Evolutionary conservation across 2,888 invertebrate species (phyloP), one percentile per base, ranked within the genome.

Genomic region (Magallana nippona): DNA sequence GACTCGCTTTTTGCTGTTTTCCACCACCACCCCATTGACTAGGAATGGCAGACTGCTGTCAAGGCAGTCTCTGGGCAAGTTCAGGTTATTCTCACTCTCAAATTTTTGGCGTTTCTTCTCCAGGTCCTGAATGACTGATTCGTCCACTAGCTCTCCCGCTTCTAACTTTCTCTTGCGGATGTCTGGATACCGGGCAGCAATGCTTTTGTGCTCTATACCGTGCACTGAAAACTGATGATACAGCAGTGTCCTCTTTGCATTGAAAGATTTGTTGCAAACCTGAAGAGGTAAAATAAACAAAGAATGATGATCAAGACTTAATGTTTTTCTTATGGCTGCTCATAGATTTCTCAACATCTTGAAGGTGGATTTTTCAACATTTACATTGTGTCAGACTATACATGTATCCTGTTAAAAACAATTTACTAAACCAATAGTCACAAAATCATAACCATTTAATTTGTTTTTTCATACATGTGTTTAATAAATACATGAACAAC

Each of bases 241-340:
- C 84, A 93, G 92, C 22, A 93, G 90, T 83, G 91, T 93, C 55
- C 92, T 87, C 84, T 93, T 93, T 22, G 93, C 92, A 83, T 93
- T 93, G 88, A 93, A 93, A 13, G 90, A 88, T 84, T 91, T 92
- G 27, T 11, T 57, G 57, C 79, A 79, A 19, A 79, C 56, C 79
- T 79, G 71, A 15, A 71, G 10, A 71, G 17, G 19, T n/a, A 60
- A 60, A n/a, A 60, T 60, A n/a, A 60, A n/a, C 62, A 60, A n/a
- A 19, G 5, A 8, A 19, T n/a, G 19, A 60, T 60, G 62, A 19
- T 60, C 3, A 17, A 11, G 3, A 60, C 19, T 8, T 10, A 19
- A 60, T 60, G 19, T 60, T n/a, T 60, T 44, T 44, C 44, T 44
- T 44, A 44, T 44, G 2, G 27, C 27, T 27, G 27, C 27, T 27